These are phyloP conservation scores for Vombatus ursinus DNA, from an alignment of 2,113 vertebrate genomes.

Conservation along the genomic window DNA sequence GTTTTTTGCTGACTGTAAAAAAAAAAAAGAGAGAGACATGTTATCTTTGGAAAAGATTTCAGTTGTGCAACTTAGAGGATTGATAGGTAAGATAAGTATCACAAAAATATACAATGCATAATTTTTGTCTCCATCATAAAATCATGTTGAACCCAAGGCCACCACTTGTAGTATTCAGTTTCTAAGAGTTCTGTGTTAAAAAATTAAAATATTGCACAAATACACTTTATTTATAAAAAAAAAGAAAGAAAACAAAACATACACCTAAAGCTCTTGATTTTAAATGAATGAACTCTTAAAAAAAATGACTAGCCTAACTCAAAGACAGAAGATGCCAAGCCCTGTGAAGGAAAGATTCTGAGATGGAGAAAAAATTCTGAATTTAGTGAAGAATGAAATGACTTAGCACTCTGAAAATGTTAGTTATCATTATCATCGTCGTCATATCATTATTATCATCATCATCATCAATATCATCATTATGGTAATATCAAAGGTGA, in stretches of 20 bases:
- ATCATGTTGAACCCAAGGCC: conserved; percentile 9
- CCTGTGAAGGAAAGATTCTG: background rate
- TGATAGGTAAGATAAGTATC: conserved; percentile 58
- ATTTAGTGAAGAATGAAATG: background rate
- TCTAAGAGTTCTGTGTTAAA: background rate
- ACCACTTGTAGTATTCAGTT: background rate
- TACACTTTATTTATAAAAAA: background rate
- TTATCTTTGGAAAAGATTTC: conserved; percentile 65
- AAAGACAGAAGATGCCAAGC: background rate
- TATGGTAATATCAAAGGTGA: background rate
- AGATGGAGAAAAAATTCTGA: too few species aligned
- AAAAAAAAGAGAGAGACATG: too few species aligned
- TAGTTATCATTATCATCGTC: background rate
- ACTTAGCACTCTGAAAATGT: background rate
- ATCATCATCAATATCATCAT: too few species aligned
- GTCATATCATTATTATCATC: too few species aligned
- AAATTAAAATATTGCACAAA: background rate
- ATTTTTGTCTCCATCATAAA: conserved; percentile 13
- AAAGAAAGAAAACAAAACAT: background rate
- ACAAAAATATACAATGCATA: conserved; percentile 32
- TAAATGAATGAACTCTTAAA: conserved; percentile 14
- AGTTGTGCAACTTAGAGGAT: conserved; percentile 37
- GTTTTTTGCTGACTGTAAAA: conserved; percentile 69
- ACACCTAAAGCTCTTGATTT: conserved; percentile 1
- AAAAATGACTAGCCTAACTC: background rate